Conservation (phyloP, 2,888 invertebrate genomes). For the Drosophila setosimentum region DNA sequence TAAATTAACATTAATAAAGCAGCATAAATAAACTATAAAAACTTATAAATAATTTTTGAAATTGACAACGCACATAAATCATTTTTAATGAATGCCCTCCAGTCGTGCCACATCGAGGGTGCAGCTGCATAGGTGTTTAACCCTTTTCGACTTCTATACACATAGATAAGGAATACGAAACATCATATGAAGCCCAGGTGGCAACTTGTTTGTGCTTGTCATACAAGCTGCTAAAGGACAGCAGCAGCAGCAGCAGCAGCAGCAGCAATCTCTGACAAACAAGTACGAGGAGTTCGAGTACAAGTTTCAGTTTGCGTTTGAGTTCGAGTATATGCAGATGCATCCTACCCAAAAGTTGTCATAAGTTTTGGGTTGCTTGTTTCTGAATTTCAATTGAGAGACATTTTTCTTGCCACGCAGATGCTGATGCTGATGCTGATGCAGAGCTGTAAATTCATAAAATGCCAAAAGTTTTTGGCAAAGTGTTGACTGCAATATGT, state of each 20-base stretch:
- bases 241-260: background rate
- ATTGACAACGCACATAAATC: constrained; percentile 69
- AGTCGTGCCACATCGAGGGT: constrained; percentile 11
- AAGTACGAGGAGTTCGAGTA: constrained; percentile 4
- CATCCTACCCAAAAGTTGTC: constrained; percentile 36
- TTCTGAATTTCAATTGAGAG: constrained; percentile 54
- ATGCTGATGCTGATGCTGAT: constrained; percentile 1
- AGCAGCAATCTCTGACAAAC: constrained; percentile 10
- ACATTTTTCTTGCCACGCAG: constrained; percentile 21
- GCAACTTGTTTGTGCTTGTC: constrained; percentile 43
- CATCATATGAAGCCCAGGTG: constrained; percentile 5
- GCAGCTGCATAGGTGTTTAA: constrained; percentile 45
- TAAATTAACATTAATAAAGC: constrained; percentile 78
- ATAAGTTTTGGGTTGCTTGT: constrained; percentile 43
- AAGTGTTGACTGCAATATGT: constrained; percentile 69
- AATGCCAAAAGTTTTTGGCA: constrained; percentile 62
- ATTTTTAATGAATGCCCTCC: constrained; percentile 70
- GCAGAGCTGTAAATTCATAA: constrained; percentile 42
- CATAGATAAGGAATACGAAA: background rate
- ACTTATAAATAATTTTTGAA: constrained; percentile 63
- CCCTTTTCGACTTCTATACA: constrained; percentile 31
- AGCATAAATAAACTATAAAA: constrained; percentile 60
- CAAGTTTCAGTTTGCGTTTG: background rate
- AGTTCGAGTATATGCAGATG: constrained; percentile 23
- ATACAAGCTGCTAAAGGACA: constrained; percentile 16